These are phyloP conservation scores for Elephas maximus DNA, from an alignment of 2,113 vertebrate genomes.

Conservation along the genomic window DNA sequence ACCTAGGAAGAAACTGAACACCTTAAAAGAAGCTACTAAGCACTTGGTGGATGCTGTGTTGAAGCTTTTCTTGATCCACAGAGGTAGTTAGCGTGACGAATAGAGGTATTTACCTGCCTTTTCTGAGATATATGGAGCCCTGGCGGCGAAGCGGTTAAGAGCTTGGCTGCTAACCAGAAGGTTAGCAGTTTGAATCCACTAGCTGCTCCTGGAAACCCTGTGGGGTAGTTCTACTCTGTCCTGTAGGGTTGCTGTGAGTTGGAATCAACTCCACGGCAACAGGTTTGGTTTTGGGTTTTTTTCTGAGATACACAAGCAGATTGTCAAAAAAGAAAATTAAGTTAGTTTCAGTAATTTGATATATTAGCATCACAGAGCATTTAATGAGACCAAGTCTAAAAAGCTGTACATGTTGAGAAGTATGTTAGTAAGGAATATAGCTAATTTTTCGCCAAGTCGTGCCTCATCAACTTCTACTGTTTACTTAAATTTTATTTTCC, in stretches of 20 bases:
- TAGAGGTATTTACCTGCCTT: not conserved
- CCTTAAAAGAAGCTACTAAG: not conserved
- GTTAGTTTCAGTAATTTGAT: not conserved
- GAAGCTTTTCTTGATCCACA: not conserved
- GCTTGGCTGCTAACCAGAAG: no score
- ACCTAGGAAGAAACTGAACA: not conserved
- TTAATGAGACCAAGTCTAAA: not conserved
- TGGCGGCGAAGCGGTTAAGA: no score
- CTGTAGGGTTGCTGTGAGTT: no score
- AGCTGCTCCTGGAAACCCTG: no score
- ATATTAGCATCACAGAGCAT: not conserved
- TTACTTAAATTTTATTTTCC: not conserved
- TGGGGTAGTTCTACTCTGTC: no score
- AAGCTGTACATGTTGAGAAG: not conserved
- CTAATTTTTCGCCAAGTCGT: constrained; percentile 2
- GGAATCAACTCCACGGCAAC: no score
- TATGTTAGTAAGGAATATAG: constrained; percentile 23
- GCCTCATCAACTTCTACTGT: not conserved
- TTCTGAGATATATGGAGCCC: not conserved
- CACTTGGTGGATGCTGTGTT: not conserved
- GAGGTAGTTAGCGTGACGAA: not conserved
- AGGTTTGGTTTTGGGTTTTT: no score
- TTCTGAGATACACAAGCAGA: not conserved
- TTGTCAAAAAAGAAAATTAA: not conserved
- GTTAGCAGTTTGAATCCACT: no score